These are phyloP conservation scores for Apostichopus californicus DNA, from an alignment of 35 echinoderm and acorn worm species.

Conservation along the genomic window DNA sequence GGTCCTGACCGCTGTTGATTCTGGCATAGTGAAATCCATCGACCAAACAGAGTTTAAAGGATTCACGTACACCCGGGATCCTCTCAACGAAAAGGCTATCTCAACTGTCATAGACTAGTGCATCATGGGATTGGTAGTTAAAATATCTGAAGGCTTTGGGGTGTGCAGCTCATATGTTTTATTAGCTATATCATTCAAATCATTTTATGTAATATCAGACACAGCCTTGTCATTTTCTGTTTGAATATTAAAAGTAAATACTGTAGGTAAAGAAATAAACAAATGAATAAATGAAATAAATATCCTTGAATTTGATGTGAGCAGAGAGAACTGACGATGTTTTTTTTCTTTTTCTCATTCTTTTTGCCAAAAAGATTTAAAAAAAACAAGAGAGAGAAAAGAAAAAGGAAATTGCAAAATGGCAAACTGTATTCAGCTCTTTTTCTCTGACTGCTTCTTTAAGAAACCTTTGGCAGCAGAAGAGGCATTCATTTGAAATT, in stretches of 20 bases:
- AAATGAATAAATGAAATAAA: neutral
- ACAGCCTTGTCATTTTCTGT: neutral
- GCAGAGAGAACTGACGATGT: neutral
- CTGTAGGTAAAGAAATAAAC: no score
- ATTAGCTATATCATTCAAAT: conserved; percentile 53
- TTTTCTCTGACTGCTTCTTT: neutral
- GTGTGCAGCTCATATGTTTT: conserved; percentile 41
- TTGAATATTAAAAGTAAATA: neutral
- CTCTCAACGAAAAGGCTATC: conserved; percentile 63
- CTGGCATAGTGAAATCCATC: conserved; percentile 85
- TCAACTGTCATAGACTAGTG: conserved; percentile 83
- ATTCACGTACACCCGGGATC: conserved; percentile 91
- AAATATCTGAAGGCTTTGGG: neutral
- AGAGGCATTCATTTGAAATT: neutral
- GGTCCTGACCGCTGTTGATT: conserved; percentile 75
- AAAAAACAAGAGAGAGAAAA: neutral
- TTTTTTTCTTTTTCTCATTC: conserved; percentile 2
- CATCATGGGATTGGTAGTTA: neutral
- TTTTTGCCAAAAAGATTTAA: neutral
- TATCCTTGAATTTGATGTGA: conserved; percentile 9
- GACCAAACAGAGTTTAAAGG: conserved; percentile 94
- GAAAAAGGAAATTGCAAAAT: neutral
- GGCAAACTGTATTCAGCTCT: neutral
- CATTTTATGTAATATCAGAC: neutral
- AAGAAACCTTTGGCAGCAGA: neutral